phyloP scores from a whole-genome alignment of 2,888 invertebrate species.

The Tolmerus cingulatus region DNA sequence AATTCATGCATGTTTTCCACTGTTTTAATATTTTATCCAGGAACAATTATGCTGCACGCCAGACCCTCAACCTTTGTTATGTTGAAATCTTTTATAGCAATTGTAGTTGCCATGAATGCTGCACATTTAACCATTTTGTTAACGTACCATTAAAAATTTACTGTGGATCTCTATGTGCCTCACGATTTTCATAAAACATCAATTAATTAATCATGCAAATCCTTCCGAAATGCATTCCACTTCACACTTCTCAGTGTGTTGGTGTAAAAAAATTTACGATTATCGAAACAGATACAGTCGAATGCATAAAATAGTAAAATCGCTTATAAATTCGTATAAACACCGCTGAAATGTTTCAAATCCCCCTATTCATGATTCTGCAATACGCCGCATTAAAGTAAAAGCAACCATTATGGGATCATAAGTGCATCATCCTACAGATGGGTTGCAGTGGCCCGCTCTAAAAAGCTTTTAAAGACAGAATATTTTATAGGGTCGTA shows the following conservation, averaged over 20 bases:
- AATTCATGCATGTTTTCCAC: not conserved
- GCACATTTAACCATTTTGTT: not conserved
- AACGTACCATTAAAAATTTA: not conserved
- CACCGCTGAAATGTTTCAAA: not conserved
- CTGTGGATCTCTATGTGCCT: conserved; percentile 41
- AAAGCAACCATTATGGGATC: not conserved
- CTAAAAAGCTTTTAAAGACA: not conserved
- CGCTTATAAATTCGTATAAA: not conserved
- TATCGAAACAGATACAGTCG: no score
- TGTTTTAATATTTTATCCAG: not conserved
- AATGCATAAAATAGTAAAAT: not conserved
- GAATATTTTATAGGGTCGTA: not conserved
- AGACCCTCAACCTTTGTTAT: not conserved
- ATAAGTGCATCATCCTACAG: not conserved
- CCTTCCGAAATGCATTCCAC: conserved; percentile 12
- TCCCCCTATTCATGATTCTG: not conserved
- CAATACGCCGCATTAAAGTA: not conserved
- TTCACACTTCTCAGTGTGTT: not conserved
- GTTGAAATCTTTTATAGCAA: not conserved
- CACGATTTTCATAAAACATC: conserved; percentile 31
- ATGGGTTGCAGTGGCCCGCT: not conserved
- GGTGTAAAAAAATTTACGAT: not conserved
- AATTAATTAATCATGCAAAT: conserved; percentile 6
- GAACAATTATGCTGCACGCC: not conserved
- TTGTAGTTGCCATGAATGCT: not conserved